Evolutionary conservation across 2,797 vertebrate genomes (phyloP), one percentile per base, ranked within the genome.

Genomic region (Coendou prehensilis): DNA sequence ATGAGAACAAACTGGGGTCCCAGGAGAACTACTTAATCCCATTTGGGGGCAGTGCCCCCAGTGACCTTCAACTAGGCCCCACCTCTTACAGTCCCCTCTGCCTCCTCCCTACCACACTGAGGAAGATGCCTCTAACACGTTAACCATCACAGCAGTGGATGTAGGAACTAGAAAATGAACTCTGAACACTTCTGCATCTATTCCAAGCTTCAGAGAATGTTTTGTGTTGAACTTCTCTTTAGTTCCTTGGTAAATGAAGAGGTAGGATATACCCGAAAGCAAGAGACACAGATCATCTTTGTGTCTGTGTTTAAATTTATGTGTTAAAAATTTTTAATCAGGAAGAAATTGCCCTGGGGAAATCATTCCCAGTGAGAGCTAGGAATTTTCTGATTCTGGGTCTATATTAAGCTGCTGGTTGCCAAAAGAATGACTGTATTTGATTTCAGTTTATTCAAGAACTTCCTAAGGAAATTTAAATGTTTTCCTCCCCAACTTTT

Each of bases 391-490:
- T 56, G 30, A 56, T 54, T 45, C 78, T 4, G 26, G 17, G 6
- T 90, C 26, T 63, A 13, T 57, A 20, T n/a, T 26, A 52, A 85
- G 1, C 28, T 93, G 78, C 52, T 57, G n/a, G 61, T 41, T 91
- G 64, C 90, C n/a, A 28, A 75, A 57, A 71, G 33, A 76, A 82
- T 26, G 26, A 33, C 15, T 52, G 28, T 47, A 20, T 79, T 82
- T 81, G 6, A 54, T 69, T 84, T 86, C 50, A 18, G 57, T 61
- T 88, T 94, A 56, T 26, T n/a, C 2, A 59, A 41, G 33, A 47
- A 59, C 76, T 96, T 96, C 61, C 83, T 80, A 52, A 33, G 83
- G 82, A 80, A 54, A 26, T 23, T 33, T 41, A 69, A 76, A 76
- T 2, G 15, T 71, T 67, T 94, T 37, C 20, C n/a, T 86, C 64